These are phyloP conservation scores for Trimorus sp. DNA, from an alignment of 2,888 invertebrate genomes.

Conservation along the genomic window DNA sequence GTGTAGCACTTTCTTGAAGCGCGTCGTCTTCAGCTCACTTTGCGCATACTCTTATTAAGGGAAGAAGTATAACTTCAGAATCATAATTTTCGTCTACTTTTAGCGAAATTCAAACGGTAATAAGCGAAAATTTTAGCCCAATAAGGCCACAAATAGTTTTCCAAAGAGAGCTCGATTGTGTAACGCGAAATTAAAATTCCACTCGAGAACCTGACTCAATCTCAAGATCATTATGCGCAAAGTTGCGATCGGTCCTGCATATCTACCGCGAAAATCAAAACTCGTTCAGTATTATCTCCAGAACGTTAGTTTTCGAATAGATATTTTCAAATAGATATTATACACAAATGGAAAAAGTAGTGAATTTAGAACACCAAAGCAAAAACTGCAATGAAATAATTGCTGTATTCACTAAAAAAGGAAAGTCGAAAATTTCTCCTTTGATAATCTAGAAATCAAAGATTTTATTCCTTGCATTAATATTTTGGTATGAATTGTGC, in stretches of 20 bases:
- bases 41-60: too few species aligned
- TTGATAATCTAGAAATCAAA: too few species aligned
- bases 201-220: slow-evolving; percentile 64
- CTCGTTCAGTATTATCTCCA: slow-evolving; percentile 45
- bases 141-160: slow-evolving; percentile 61
- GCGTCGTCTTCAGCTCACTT: too few species aligned
- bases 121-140: slow-evolving; percentile 62
- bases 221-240: slow-evolving; percentile 64
- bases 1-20: too few species aligned
- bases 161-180: slow-evolving; percentile 63
- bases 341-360: slow-evolving; percentile 17
- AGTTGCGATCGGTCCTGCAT: slow-evolving; percentile 63
- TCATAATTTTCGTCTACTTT: slow-evolving; percentile 45
- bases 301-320: slow-evolving; percentile 38
- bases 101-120: slow-evolving; percentile 53
- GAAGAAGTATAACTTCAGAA: slow-evolving; percentile 19
- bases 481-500: too few species aligned
- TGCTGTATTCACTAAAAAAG: too few species aligned
- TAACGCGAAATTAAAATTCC: slow-evolving; percentile 63
- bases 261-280: slow-evolving; percentile 61
- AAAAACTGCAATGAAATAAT: too few species aligned
- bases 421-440: too few species aligned
- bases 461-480: too few species aligned
- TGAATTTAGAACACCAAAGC: too few species aligned
- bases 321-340: slow-evolving; percentile 41